Percentiles rank a stretch among this genome's conserved stretches.
These are phyloP conservation scores for Montipora capitata DNA, from an alignment of 92 coral and sea anemone species.

Conservation along the genomic window DNA sequence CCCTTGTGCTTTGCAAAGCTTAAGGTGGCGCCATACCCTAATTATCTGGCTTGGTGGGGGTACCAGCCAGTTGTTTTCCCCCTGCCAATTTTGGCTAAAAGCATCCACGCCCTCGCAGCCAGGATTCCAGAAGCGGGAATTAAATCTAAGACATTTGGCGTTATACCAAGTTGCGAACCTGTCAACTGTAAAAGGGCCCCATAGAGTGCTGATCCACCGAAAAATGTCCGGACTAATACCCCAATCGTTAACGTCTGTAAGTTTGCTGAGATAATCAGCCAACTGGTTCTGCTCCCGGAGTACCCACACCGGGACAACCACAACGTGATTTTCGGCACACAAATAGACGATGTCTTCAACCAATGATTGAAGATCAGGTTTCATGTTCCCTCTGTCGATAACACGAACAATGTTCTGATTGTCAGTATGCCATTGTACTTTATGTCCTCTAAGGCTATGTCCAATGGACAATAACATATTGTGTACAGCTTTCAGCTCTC, in stretches of 20 bases:
- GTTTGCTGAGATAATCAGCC: slow-evolving; percentile 76
- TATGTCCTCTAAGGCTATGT: slow-evolving; percentile 31
- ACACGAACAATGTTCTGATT: slow-evolving; percentile 48
- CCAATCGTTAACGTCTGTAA: slow-evolving; percentile 63
- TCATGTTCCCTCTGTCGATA: slow-evolving; percentile 21
- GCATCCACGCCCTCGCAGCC: slow-evolving; percentile 69
- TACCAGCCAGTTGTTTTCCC: slow-evolving; percentile 74
- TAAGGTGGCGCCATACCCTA: slow-evolving; percentile 62
- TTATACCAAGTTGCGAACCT: slow-evolving; percentile 66
- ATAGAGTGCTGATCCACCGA: slow-evolving; percentile 47
- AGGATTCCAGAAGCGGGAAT: slow-evolving; percentile 75
- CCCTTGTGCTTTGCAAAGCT: slow-evolving; percentile 60
- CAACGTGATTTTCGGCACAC: slow-evolving; percentile 14
- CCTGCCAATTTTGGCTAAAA: slow-evolving; percentile 32
- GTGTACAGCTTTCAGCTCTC: slow-evolving; percentile 8
- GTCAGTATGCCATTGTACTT: slow-evolving; percentile 66
- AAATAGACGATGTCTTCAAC: slow-evolving; percentile 8
- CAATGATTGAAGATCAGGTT: too few relatives aligned
- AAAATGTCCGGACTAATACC: slow-evolving; percentile 52
- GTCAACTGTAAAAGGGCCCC: slow-evolving; percentile 66
- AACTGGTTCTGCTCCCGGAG: slow-evolving; percentile 59
- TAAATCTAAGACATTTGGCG: slow-evolving; percentile 49
- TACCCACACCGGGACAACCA: slow-evolving; percentile 56
- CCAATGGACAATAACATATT: slow-evolving; percentile 58
- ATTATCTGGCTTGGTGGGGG: too few relatives aligned